These are phyloP conservation scores for Eidolon helvum DNA, from an alignment of 2,113 vertebrate species.

Conservation along the genomic window DNA sequence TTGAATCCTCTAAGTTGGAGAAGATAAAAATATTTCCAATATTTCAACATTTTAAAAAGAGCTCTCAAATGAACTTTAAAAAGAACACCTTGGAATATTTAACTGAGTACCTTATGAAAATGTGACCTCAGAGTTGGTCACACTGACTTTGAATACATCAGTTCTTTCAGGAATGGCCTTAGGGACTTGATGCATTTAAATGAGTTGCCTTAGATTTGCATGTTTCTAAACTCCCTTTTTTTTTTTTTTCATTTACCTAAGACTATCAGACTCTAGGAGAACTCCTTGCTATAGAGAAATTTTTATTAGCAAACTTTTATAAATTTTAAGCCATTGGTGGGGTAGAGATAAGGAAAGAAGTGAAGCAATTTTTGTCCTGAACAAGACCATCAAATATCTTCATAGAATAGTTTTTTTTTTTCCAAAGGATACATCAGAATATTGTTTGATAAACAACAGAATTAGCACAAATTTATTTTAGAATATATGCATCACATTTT, in stretches of 20 bases:
- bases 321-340: not conserved
- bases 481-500: not conserved
- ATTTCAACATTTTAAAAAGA: not conserved
- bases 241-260: not conserved
- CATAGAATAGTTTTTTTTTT: not conserved
- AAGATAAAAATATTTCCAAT: slow-evolving; percentile 23
- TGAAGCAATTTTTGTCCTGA: not conserved
- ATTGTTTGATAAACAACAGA: not conserved
- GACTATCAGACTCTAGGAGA: not conserved
- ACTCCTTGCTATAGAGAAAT: not conserved
- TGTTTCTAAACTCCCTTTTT: not conserved
- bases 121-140: slow-evolving; percentile 6
- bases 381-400: not conserved
- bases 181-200: slow-evolving; percentile 31
- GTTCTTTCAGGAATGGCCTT: slow-evolving; percentile 34
- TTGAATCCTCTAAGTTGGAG: not conserved
- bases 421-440: not conserved
- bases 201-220: not conserved
- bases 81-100: slow-evolving; percentile 38
- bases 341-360: not conserved
- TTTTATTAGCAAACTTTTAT: not conserved
- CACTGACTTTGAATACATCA: slow-evolving; percentile 13
- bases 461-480: not conserved
- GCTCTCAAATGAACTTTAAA: slow-evolving; percentile 20
- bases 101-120: slow-evolving; percentile 36